Percentiles rank a stretch among this genome's conserved stretches.
Conservation (phyloP, 2,113 vertebrate species). For the Corythaeola cristata region DNA sequence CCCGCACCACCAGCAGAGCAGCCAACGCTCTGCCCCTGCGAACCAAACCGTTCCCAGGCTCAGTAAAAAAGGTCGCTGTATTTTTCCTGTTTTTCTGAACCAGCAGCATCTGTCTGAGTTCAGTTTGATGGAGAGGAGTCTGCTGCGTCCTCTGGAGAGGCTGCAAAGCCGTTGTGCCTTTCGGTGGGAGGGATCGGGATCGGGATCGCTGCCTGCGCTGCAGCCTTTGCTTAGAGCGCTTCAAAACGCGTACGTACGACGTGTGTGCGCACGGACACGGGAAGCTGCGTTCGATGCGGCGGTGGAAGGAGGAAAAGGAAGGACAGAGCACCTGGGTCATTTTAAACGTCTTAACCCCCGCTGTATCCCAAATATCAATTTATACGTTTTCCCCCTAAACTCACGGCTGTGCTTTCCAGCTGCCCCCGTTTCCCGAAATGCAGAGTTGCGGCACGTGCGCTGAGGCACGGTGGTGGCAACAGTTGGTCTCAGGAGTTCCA, state of each 20-base stretch:
- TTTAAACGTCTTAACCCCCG: too few species aligned
- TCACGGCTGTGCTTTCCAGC: background rate
- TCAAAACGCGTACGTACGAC: rapidly evolving
- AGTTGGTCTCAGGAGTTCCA: background rate
- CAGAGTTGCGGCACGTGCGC: rapidly evolving
- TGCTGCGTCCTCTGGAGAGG: background rate
- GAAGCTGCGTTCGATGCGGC: background rate
- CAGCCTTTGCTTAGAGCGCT: background rate
- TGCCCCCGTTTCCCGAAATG: rapidly evolving
- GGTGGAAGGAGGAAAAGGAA: background rate
- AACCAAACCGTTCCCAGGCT: background rate
- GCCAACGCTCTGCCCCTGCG: background rate
- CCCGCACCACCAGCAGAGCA: too few species aligned
- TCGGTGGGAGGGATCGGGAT: background rate
- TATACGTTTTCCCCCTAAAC: rapidly evolving
- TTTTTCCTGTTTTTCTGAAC: background rate
- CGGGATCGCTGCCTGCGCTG: rapidly evolving
- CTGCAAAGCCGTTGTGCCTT: background rate
- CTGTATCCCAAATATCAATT: background rate
- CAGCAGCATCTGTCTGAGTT: background rate
- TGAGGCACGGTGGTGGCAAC: background rate
- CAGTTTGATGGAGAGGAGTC: background rate
- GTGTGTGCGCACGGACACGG: rapidly evolving
- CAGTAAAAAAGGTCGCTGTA: rapidly evolving
- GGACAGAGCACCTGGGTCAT: background rate